These are phyloP conservation scores for Aldabrachelys gigantea DNA, from an alignment of 2,113 vertebrate genomes.

Conservation along the genomic window DNA sequence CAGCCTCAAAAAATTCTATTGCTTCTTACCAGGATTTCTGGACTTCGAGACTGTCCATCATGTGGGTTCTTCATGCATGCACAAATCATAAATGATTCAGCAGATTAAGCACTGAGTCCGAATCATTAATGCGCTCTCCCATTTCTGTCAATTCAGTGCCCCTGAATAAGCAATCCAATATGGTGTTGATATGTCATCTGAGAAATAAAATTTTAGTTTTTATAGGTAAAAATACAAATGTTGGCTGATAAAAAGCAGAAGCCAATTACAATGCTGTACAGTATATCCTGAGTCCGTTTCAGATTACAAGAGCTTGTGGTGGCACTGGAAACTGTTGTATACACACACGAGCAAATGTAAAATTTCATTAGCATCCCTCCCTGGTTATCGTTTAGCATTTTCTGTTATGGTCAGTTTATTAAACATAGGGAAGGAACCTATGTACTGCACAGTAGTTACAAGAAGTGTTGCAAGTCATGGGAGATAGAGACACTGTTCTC, in stretches of 20 bases:
- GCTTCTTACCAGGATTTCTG: not conserved
- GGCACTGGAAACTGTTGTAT: not conserved
- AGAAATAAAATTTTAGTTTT: not conserved
- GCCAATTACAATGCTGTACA: not conserved
- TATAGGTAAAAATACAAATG: slow-evolving; percentile 23
- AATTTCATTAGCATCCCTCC: slow-evolving; percentile 46
- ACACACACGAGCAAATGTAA: slow-evolving; percentile 35
- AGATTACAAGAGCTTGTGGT: not conserved
- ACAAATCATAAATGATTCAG: not conserved
- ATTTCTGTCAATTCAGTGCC: not conserved
- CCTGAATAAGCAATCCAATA: not conserved
- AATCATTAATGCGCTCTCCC: not conserved
- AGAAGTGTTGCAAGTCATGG: not conserved
- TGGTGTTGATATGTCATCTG: not conserved
- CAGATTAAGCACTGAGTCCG: not conserved
- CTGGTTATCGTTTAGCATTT: slow-evolving; percentile 52
- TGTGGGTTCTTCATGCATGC: not conserved
- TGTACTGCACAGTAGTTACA: slow-evolving; percentile 49
- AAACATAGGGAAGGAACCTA: slow-evolving; percentile 12
- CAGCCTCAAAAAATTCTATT: not conserved
- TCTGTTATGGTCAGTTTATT: slow-evolving; percentile 47
- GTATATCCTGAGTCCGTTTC: slow-evolving; percentile 1
- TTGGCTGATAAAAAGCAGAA: slow-evolving; percentile 9
- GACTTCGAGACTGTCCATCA: not conserved
- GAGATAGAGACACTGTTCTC: slow-evolving; percentile 27